Percentiles rank a stretch among this genome's conserved stretches.
These are phyloP conservation scores for Chrysodeixis includens DNA, from an alignment of 2,888 invertebrate species.

Conservation along the genomic window DNA sequence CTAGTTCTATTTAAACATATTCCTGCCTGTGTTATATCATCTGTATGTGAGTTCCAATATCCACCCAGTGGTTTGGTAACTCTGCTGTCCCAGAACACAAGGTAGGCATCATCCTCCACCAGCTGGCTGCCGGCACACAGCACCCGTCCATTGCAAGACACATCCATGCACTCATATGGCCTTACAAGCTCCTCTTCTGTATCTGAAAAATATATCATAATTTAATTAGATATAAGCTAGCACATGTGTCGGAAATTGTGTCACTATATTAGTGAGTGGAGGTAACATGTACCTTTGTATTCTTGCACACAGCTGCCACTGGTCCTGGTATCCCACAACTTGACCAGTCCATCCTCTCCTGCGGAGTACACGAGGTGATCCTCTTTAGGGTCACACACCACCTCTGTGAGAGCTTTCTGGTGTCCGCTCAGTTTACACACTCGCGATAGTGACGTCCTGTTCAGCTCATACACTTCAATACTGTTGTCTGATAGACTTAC, in stretches of 20 bases:
- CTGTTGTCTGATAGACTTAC: constrained; percentile 75
- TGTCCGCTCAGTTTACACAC: constrained; percentile 84
- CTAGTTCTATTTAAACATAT: neutral
- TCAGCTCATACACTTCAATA: constrained; percentile 81
- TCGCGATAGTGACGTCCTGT: constrained; percentile 67
- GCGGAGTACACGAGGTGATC: constrained; percentile 90
- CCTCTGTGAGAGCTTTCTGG: constrained; percentile 84
- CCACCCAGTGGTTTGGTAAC: constrained; percentile 91
- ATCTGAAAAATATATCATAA: constrained; percentile 60
- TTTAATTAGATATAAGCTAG: neutral
- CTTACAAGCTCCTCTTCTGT: constrained; percentile 82
- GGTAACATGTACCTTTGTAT: constrained; percentile 71
- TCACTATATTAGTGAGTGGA: too few relatives aligned
- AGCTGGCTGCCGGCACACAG: constrained; percentile 94
- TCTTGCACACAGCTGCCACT: constrained; percentile 79
- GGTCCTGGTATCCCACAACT: constrained; percentile 90
- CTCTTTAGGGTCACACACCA: constrained; percentile 89
- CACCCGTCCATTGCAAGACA: constrained; percentile 91
- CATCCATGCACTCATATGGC: constrained; percentile 92
- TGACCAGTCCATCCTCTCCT: constrained; percentile 88
- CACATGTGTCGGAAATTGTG: too few relatives aligned
- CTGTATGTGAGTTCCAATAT: constrained; percentile 95
- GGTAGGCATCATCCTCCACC: constrained; percentile 91
- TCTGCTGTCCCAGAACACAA: constrained; percentile 95
- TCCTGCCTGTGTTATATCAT: constrained; percentile 93